A percentile compares a stretch with the other conserved stretches of the same genome.
These are phyloP conservation scores for Hyperoplus lanceolatus DNA, from an alignment of 2,797 vertebrate genomes.

Conservation along the genomic window DNA sequence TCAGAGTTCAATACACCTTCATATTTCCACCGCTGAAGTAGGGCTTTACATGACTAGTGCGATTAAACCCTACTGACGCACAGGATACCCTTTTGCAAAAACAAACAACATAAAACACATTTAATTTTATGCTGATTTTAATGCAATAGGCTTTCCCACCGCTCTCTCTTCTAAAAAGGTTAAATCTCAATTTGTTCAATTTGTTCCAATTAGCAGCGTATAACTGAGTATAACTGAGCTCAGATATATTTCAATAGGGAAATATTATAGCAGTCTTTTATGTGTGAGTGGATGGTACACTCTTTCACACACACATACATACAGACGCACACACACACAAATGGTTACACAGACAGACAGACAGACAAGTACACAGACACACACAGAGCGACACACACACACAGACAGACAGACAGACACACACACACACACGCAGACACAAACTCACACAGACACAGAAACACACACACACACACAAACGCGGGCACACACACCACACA, in stretches of 20 bases:
- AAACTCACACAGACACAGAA: background rate
- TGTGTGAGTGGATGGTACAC: background rate
- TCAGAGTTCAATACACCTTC: too few relatives aligned
- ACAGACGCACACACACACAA: conserved; percentile 1
- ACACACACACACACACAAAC: background rate
- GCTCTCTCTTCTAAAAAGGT: background rate
- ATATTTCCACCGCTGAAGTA: too few relatives aligned
- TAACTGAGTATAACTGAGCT: conserved; percentile 11
- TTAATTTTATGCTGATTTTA: background rate
- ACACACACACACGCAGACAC: background rate
- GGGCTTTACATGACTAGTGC: too few relatives aligned
- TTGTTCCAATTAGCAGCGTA: conserved; percentile 26
- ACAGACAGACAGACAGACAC: background rate
- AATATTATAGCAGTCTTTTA: background rate
- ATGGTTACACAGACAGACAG: background rate
- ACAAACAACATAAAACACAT: too few relatives aligned
- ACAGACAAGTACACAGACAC: background rate
- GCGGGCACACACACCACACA: background rate
- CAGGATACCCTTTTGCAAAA: too few relatives aligned
- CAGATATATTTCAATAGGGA: background rate
- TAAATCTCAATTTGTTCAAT: conserved; percentile 23
- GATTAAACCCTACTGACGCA: too few relatives aligned
- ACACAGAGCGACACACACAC: background rate
- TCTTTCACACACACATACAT: background rate
- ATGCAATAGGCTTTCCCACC: background rate